Base-by-base conservation (phyloP, 1,140 invertebrate genomes). In the Sycophila sp. region DNA sequence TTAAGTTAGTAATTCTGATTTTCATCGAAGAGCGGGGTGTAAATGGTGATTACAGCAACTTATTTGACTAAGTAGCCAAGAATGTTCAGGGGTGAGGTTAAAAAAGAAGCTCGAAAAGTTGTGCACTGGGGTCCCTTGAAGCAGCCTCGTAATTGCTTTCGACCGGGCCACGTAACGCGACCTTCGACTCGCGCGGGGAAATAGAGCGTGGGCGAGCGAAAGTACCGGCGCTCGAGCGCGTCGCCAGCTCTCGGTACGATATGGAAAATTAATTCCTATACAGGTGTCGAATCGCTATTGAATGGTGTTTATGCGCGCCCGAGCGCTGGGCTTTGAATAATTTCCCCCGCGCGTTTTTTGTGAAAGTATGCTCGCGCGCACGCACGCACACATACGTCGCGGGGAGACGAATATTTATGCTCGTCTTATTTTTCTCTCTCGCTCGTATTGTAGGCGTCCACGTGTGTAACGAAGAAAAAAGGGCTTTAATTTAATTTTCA, bases 401-500 rank as follows among this genome's bases (percentile, higher is more conserved):
- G 7, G 13, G 30, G 19, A 49, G 56, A 53, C 47, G 67, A 63
- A 63, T 55, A 69, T 69, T 69, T 69, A 69, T 63, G 49, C 49
- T 59, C 47, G 36, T 62, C 49, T 69, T 69, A 49, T 49, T 69
- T 69, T 68, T 60, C 47, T 28, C 32, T 53, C 30, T 40, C n/a
- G n/a, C n/a, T n/a, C n/a, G n/a, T 22, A 22, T 68, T 68, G 56
- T 36, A 56, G 59, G 36, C 58, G 42, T 68, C 42, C 17, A 19
- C 17, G 56, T 22, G 49, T n/a, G 26, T 56, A 63, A 69, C 68
- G 49, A 56, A 55, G 68, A 55, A 69, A 64, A 69, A 64, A 63
- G 36, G 68, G 38, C 49, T 64, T 70, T 64, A 70, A 70, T 64
- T 70, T 70, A 70, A 70, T 70, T 70, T 70, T 64, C 68, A 49